Evolutionary conservation across 2,797 vertebrate species (phyloP).

Genomic region (Poeciliopsis turneri): DNA sequence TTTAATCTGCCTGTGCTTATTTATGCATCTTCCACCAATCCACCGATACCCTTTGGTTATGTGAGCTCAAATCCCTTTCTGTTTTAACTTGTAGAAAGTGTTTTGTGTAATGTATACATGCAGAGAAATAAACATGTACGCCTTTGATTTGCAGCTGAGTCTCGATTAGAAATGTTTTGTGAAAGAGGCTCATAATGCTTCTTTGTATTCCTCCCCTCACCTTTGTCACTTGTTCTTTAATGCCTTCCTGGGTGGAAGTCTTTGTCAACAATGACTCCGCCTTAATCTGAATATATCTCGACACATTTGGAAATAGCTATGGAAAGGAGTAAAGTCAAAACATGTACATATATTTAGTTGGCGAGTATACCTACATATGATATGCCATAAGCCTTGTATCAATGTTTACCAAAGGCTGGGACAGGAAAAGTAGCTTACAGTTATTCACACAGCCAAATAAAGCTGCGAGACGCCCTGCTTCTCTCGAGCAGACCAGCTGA

Average conservation of each 20-base stretch:
- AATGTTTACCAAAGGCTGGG: conserved; percentile 35
- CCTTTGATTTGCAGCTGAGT: not conserved
- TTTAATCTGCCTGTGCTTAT: not conserved
- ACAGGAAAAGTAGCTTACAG: conserved; percentile 77
- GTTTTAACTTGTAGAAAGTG: not conserved
- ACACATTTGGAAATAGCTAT: conserved; percentile 19
- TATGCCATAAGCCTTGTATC: conserved; percentile 37
- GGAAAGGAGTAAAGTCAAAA: conserved; percentile 18
- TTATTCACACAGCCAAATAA: conserved; percentile 84
- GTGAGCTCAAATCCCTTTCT: not conserved
- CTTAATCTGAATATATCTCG: conserved; percentile 19
- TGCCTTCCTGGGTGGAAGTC: conserved; percentile 75
- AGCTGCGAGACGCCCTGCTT: conserved; percentile 76
- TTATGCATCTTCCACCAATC: not conserved
- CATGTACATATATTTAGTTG: conserved; percentile 44
- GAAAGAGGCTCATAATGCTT: not conserved
- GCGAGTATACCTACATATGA: conserved; percentile 39
- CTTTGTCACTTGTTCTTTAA: conserved; percentile 91
- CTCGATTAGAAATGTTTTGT: not conserved
- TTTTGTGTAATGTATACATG: not conserved
- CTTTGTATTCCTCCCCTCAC: conserved; percentile 79
- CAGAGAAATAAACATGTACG: not conserved
- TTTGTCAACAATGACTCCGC: conserved; percentile 4
- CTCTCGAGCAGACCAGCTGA: conserved; percentile 82
- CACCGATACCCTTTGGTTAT: not conserved